Base-by-base conservation (phyloP, 2,888 invertebrate genomes). In the Heliconius ethilla region DNA sequence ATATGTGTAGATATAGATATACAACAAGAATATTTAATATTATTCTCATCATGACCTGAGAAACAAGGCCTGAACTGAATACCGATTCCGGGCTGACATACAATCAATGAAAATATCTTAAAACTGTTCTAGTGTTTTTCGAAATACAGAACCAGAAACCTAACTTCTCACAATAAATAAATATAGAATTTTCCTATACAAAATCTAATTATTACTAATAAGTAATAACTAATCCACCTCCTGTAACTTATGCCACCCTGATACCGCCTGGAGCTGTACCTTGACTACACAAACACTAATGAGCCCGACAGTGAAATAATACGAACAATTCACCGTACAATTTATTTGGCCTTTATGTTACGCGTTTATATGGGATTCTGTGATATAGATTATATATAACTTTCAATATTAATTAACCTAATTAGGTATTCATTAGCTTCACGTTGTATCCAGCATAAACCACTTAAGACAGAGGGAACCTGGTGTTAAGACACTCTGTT, bases 231-330 rank as follows among this genome's bases (percentile, higher is more conserved):
- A 45, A 45, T 22, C 55, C 1, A 72, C 33, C 59, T 72, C 59
- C 75, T 69, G 45, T 80, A 22, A 77, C 78, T 80, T 79, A 75
- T 15, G 78, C 84, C 85, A 83, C 15, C 22, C 83, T 79, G 78
- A 79, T 82, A 79, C 78, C 81, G 85, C 88, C 86, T 78, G 82
- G 80, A 84, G 89, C 87, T 80, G 83, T 84, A 83, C 87, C 86
- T 85, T 87, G 86, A 86, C 87, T 84, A 86, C 84, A 86, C 88
- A 88, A 87, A 87, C 87, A 81, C 81, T 88, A 88, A 89, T 89
- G 88, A 89, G 84, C 84, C 85, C 80, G 83, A 84, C 85, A 83
- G 84, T 82, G 84, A 85, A 86, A 85, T 86, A 86, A 86, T 86
- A 84, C 83, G 74, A 72, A 72, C 77, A 79, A 82, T 80, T 75